These are phyloP conservation scores for Melanargia galathea DNA, from an alignment of 2,888 invertebrate genomes.

Conservation along the genomic window DNA sequence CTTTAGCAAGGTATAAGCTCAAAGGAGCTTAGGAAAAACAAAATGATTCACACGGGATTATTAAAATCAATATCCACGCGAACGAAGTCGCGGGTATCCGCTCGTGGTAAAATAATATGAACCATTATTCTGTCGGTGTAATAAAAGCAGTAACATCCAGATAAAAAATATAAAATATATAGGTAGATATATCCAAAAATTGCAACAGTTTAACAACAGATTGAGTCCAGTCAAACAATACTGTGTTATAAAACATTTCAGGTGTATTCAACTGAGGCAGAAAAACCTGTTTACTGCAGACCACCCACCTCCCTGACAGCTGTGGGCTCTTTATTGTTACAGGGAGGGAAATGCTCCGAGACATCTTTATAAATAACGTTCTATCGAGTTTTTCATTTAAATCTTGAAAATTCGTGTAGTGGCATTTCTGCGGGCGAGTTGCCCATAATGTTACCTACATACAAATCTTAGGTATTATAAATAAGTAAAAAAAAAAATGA, in stretches of 20 bases:
- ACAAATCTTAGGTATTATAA: not conserved
- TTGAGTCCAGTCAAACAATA: slow-evolving; percentile 18
- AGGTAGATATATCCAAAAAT: not conserved
- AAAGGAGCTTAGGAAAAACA: too few species aligned
- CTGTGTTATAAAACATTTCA: slow-evolving; percentile 41
- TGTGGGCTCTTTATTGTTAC: slow-evolving; percentile 59
- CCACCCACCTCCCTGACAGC: slow-evolving; percentile 65
- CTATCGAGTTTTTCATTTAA: slow-evolving; percentile 15
- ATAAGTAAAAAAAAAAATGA: not conserved
- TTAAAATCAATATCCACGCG: too few species aligned
- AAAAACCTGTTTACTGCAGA: slow-evolving; percentile 67
- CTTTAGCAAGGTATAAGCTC: too few species aligned
- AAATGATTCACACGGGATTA: too few species aligned
- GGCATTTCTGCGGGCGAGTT: not conserved
- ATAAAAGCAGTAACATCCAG: too few species aligned
- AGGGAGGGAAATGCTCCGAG: slow-evolving; percentile 34
- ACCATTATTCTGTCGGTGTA: too few species aligned
- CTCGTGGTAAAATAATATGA: too few species aligned
- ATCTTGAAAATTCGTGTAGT: slow-evolving; percentile 4
- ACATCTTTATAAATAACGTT: slow-evolving; percentile 22
- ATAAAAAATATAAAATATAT: not conserved
- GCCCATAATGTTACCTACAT: not conserved
- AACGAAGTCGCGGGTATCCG: too few species aligned
- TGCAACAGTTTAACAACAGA: slow-evolving; percentile 4
- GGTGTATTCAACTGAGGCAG: slow-evolving; percentile 54